phyloP scores from a whole-genome alignment of 1,140 invertebrate genomes.

The Mya arenaria region DNA sequence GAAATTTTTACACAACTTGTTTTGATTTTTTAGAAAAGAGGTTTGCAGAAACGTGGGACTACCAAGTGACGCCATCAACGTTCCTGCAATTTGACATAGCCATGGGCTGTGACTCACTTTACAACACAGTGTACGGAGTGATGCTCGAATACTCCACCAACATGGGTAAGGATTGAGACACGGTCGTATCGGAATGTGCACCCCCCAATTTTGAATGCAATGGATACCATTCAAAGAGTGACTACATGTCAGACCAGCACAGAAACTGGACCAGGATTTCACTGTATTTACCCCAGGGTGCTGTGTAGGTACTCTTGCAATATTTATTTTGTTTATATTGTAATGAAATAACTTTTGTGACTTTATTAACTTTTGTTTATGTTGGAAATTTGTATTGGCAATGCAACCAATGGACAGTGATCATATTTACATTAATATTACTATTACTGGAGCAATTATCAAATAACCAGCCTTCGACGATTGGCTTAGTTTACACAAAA shows the following conservation, averaged over 20 bases:
- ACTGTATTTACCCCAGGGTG: slow-evolving; percentile 76
- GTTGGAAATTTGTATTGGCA: too few species aligned
- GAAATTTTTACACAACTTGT: too few species aligned
- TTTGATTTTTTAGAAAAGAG: slow-evolving; percentile 59
- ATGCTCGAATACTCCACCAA: slow-evolving; percentile 81
- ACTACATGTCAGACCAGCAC: slow-evolving; percentile 77
- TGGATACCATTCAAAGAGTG: slow-evolving; percentile 79
- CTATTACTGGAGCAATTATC: too few species aligned
- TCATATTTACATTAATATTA: too few species aligned
- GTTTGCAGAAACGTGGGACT: slow-evolving; percentile 82
- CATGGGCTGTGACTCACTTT: slow-evolving; percentile 78
- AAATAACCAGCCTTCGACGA: too few species aligned
- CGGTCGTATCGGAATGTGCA: slow-evolving; percentile 79
- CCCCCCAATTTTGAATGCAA: slow-evolving; percentile 80
- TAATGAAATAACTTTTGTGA: not conserved
- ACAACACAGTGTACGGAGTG: slow-evolving; percentile 72
- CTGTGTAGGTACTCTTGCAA: slow-evolving; percentile 76
- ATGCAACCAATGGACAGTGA: too few species aligned
- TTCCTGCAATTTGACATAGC: slow-evolving; percentile 82
- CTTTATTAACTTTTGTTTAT: too few species aligned
- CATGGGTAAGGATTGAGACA: slow-evolving; percentile 80
- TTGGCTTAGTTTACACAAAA: too few species aligned
- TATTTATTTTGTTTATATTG: not conserved
- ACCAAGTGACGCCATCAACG: slow-evolving; percentile 78
- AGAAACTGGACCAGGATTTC: slow-evolving; percentile 81